Conservation (phyloP, 2,888 invertebrate species). For the Mimachlamys varia region DNA sequence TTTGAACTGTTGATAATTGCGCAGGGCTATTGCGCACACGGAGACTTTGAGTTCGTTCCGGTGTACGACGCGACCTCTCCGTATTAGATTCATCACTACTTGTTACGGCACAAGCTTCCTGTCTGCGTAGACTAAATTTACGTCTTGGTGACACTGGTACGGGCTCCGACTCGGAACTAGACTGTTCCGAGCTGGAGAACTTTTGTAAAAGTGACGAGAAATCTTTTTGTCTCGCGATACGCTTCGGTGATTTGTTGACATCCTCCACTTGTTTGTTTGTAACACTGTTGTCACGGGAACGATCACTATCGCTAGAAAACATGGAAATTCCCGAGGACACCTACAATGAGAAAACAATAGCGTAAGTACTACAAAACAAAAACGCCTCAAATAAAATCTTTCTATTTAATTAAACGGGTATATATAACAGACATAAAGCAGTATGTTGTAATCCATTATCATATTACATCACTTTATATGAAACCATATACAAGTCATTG, state of each 20-base stretch:
- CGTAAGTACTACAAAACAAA: background rate
- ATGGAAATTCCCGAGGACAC: conserved; percentile 63
- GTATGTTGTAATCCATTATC: no score
- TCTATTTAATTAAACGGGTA: no score
- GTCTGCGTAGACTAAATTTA: conserved; percentile 60
- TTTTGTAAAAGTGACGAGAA: conserved; percentile 70
- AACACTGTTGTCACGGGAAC: conserved; percentile 48
- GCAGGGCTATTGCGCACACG: conserved; percentile 72
- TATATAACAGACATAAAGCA: no score
- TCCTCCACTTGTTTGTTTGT: conserved; percentile 53
- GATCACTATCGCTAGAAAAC: conserved; percentile 57
- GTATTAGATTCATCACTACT: conserved; percentile 67
- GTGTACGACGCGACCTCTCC: conserved; percentile 62
- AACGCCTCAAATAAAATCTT: background rate
- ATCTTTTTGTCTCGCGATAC: conserved; percentile 66
- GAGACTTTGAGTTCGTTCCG: conserved; percentile 79
- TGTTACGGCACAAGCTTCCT: conserved; percentile 60
- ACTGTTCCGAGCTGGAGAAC: conserved; percentile 71
- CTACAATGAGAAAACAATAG: conserved; percentile 47
- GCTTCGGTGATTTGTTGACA: conserved; percentile 49
- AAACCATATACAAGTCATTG: no score
- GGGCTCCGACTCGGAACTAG: conserved; percentile 66
- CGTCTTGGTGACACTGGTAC: conserved; percentile 55
- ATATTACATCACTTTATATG: no score
- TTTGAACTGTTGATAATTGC: conserved; percentile 67